Evolutionary conservation across 2,113 vertebrate genomes (phyloP).

Genomic region (Scomber scombrus): DNA sequence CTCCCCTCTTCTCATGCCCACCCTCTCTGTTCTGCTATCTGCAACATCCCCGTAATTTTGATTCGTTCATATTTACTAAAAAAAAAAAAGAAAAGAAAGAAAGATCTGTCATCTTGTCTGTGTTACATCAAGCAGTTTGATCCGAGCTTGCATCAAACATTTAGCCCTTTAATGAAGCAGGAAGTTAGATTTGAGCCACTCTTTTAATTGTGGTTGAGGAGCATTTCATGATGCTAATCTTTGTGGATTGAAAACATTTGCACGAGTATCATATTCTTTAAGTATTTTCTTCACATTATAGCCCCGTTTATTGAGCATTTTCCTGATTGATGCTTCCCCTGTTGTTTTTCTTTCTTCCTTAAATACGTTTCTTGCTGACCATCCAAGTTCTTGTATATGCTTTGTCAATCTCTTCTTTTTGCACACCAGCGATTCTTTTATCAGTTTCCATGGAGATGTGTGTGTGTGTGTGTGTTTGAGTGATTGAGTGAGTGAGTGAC

Average conservation of each 20-base stretch:
- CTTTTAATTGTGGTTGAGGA: background rate
- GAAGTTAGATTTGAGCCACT: background rate
- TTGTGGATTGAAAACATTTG: background rate
- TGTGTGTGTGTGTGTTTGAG: constrained; percentile 39
- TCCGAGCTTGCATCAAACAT: background rate
- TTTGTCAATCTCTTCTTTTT: constrained; percentile 55
- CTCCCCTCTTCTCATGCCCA: constrained; percentile 67
- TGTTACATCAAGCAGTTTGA: background rate
- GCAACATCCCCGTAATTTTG: constrained; percentile 73
- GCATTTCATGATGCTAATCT: background rate
- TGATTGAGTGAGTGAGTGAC: constrained; percentile 14
- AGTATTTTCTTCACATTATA: background rate
- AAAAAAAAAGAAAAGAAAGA: too few relatives aligned
- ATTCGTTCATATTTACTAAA: constrained; percentile 48
- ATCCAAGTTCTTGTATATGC: constrained; percentile 44
- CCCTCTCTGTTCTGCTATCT: constrained; percentile 73
- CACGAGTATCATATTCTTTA: background rate
- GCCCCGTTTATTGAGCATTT: background rate
- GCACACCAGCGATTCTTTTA: constrained; percentile 75
- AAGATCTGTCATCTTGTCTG: background rate
- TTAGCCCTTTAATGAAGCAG: background rate
- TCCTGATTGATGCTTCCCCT: background rate
- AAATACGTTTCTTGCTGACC: constrained; percentile 34
- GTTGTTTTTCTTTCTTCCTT: background rate
- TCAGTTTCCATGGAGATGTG: constrained; percentile 83